Evolutionary conservation across 1,140 invertebrate genomes (phyloP).

Genomic region (Pygmarrhopalites habei): DNA sequence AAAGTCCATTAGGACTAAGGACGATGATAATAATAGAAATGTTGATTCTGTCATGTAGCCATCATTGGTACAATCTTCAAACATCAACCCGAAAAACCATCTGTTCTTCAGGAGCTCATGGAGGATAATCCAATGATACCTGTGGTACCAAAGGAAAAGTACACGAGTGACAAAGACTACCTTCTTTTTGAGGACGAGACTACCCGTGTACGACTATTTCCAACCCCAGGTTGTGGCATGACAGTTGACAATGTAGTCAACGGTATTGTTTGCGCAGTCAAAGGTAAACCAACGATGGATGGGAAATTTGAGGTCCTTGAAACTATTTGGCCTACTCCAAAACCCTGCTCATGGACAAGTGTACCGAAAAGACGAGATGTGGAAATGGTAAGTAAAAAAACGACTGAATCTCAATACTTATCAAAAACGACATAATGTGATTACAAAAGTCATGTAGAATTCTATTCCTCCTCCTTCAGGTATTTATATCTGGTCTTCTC

Average conservation of each 20-base stretch:
- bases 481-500: conserved; percentile 30
- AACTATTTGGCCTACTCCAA: conserved; percentile 28
- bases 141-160: conserved; percentile 20
- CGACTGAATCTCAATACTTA: too few relatives aligned
- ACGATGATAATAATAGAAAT: too few relatives aligned
- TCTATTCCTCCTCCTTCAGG: too few relatives aligned
- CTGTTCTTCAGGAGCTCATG: conserved; percentile 31
- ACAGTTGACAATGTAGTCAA: conserved; percentile 24
- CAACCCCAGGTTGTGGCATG: conserved; percentile 17
- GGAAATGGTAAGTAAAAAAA: conserved; percentile 33
- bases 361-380: too few relatives aligned
- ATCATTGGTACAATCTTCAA: conserved; percentile 38
- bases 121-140: conserved; percentile 33
- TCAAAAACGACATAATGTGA: too few relatives aligned
- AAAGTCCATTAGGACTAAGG: too few relatives aligned
- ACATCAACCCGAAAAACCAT: conserved; percentile 37
- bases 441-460: too few relatives aligned
- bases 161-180: conserved; percentile 24
- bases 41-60: conserved; percentile 19
- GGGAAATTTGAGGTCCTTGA: conserved; percentile 36
- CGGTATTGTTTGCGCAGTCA: conserved; percentile 35
- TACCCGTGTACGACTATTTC: conserved; percentile 28
- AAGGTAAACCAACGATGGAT: conserved; percentile 29
- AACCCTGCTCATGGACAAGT: background rate
- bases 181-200: conserved; percentile 37